Evolutionary conservation across 2,888 invertebrate species (phyloP), one percentile per base, ranked within the genome.

Genomic region (Leucophora obtusa): DNA sequence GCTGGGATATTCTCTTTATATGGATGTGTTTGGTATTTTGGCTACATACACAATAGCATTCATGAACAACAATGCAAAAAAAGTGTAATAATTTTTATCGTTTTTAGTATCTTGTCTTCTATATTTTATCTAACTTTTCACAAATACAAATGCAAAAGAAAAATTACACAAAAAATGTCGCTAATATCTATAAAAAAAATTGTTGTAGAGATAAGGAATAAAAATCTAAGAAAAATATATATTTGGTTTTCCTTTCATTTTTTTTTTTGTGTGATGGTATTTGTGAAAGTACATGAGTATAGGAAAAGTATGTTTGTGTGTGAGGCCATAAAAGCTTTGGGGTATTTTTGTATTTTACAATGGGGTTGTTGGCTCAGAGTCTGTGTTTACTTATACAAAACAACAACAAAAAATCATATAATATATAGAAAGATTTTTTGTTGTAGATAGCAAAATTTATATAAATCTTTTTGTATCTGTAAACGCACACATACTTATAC

Each of bases 301-400:
- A n/a, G n/a, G n/a, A n/a, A n/a, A n/a, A n/a, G n/a, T n/a, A 18
- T 71, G 65, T 59, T 10, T 81, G 75, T 78, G 47, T 72, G 51
- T 17, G 50, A 62, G 18, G 38, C 38, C 38, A 15, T 78, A 14
- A 54, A 14, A 10, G 17, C 69, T 15, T 58, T 66, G 35, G 63
- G 56, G 72, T 14, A 15, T 59, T 66, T 54, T 33, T 15, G 4
- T 50, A 15, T 33, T 50, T 8, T 62, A 47, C 65, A 53, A 43
- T 60, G 63, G 79, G 82, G 79, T 73, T 79, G 79, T 79, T 82
- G 69, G 72, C 72, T 76, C 63, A 75, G 75, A 73, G 80, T 78
- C 77, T 82, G 80, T 73, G 66, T 63, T 71, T 72, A 53, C 68
- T 15, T 15, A 50, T 6, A 59, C 4, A 53, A 28, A 50, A 10